These are phyloP conservation scores for Acestrorhynchus altus DNA, from an alignment of 2,797 vertebrate species.

Conservation along the genomic window DNA sequence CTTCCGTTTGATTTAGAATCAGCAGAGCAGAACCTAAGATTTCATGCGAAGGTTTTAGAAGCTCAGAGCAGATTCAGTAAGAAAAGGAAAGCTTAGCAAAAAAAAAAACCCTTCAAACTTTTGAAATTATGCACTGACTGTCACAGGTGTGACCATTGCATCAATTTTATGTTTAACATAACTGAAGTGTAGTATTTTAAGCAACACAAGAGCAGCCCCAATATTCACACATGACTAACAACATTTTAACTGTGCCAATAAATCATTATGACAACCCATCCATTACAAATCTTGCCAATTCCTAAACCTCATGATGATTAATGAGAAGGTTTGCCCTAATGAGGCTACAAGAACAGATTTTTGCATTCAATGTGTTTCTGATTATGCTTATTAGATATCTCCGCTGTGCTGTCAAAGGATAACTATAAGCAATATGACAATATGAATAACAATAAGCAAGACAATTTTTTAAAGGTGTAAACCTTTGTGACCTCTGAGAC, in stretches of 20 bases:
- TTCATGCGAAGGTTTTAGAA: background rate
- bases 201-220: conserved; percentile 14
- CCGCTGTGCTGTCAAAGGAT: conserved; percentile 14
- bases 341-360: conserved; percentile 24
- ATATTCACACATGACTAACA: conserved; percentile 7
- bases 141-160: background rate
- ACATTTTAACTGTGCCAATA: conserved; percentile 42
- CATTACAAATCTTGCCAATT: conserved; percentile 43
- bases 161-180: background rate
- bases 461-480: background rate
- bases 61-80: conserved; percentile 14
- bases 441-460: conserved; percentile 14
- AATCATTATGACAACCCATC: conserved; percentile 52
- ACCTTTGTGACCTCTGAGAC: background rate
- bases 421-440: too few relatives aligned
- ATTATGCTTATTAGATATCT: conserved; percentile 41
- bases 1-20: background rate
- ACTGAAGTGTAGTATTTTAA: conserved; percentile 13
- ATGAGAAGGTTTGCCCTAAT: conserved; percentile 39
- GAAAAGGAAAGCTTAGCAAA: conserved; percentile 27
- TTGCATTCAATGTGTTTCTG: conserved; percentile 29
- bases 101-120: conserved; percentile 17
- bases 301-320: conserved; percentile 49
- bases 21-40: background rate
- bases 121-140: background rate